Base-by-base conservation (phyloP, 2,113 vertebrate species). In the Lycaon pictus region DNA sequence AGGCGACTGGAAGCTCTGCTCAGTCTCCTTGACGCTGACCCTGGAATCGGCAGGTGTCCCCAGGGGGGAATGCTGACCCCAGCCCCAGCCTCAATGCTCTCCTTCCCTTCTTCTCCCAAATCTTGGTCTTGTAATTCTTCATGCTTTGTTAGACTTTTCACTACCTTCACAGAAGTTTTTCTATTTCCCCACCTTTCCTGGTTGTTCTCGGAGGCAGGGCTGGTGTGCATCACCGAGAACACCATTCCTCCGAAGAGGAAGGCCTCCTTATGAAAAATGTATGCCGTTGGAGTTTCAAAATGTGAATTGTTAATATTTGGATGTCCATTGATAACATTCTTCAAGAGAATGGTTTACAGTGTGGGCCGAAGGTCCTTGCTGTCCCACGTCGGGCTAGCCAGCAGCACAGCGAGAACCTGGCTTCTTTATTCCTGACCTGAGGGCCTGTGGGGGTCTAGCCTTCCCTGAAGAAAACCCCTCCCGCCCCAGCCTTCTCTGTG, bases 151-250 rank as follows among this genome's bases (percentile, higher is more conserved):
- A 37, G 51, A 16, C 43, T 15, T 76, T 37, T 7, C 60, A 53
- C 69, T 51, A 13, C 67, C 69, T 58, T 25, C 16, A 0, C 19
- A 15, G 51, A 3, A 48, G 8, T 19, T 13, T 15, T 27, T 22
- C 9, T 43, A 16, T 7, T n/a, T 35, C 25, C 12, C 12, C 5
- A 0, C 19, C 29, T 8, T 51, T 74, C 51, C 51, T 32, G 79
- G 79, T 22, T 2, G 3, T 37, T 51, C 58, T 51, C 77, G 19
- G 48, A 71, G n/a, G 53, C 56, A 29, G 95, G 48, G 67, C 48
- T 11, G 27, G 10, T 22, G 12, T 22, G 4, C 0, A 0, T 58
- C 2, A 3, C 48, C 48, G 3, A 11, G 3, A 4, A 27, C 11
- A 29, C 53, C 13, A 6, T 27, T 29, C 4, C 35, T 29, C 35